Base-by-base conservation (phyloP, 2,113 vertebrate species). In the Notarius lentiginosus region DNA sequence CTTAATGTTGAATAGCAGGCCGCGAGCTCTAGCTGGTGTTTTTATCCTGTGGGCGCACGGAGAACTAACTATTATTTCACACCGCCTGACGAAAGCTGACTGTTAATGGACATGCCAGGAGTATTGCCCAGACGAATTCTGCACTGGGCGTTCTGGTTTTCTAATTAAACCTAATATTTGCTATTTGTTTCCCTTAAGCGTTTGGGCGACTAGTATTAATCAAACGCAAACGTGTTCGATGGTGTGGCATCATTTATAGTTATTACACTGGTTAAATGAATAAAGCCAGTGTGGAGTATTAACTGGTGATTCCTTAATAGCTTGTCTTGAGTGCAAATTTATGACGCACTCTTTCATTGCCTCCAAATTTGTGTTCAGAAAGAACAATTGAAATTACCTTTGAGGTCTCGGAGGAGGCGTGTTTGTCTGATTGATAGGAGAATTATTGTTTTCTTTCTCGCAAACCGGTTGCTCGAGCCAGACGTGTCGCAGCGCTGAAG, bases 81-180 rank as follows among this genome's bases (percentile, higher is more conserved):
- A 56, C 3, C 65, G 49, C 34, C 65, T 17, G 55, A 81, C 53
- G 9, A 82, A 82, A 63, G n/a, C 79, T 61, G 79, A 75, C 79
- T 76, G 70, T 83, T 76, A 77, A 65, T 83, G 49, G n/a, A 76
- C 47, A 83, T 53, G 70, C 80, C 60, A 11, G 80, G 2, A 76
- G 55, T 51, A 15, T 34, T 34, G 79, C 88, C 94, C 94, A 92
- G 91, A 93, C 92, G 93, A 93, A 91, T 91, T 89, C 92, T 95
- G 92, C 93, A 88, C 88, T 90, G 90, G 72, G 61, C 81, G 56
- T 51, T 73, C 51, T 87, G 87, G 83, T 88, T 91, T 90, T 91
- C 93, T 94, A 94, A 94, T 94, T 93, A 87, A 94, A 93, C 92
- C 91, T 90, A 92, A 93, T 94, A 95, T 92, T 92, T 91, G 91